Evolutionary conservation across 2,888 invertebrate species (phyloP), one percentile per base, ranked within the genome.

Genomic region (Noctua fimbriata): DNA sequence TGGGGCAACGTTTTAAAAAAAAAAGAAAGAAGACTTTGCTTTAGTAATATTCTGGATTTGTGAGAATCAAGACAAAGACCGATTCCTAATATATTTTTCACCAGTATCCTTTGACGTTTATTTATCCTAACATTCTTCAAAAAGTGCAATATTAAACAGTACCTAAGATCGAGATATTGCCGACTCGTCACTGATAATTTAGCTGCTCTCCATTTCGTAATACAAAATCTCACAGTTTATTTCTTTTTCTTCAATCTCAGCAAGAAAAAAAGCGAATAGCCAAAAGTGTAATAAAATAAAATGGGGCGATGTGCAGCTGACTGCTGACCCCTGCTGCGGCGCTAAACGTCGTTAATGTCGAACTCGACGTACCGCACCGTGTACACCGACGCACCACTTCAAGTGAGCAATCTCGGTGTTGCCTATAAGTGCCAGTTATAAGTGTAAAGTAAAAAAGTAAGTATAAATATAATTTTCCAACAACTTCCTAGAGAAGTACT

Each of bases 331-430:
- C 86, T 69, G 81, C 79, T 76, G 84, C n/a, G 88, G 76, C 36
- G 71, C 86, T 90, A 90, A 91, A 89, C 81, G 87, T 82, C 82
- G 85, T 89, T 89, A 89, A 89, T 87, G 78, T 84, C 77, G 81
- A 76, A 84, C 72, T 76, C 76, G 72, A 28, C 49, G 47, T 32
- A 5, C n/a, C 55, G 60, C 73, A 18, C 69, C 71, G 71, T 28
- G 44, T 10, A 24, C 47, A 3, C 28, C 2, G 16, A 52, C 21
- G 7, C 52, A 21, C 18, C 41, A 0, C 41, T 41, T 41, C 52
- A 67, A 80, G 74, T 81, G 32, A 65, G 63, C 32, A 44, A 52
- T 70, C 52, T 21, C 28, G 28, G 49, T 14, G 36, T 63, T 66
- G 58, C 66, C 69, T 75, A 4, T 21, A 65, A 83, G 69, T 72